Base-by-base conservation (phyloP, 2,113 vertebrate species). In the Clinocottus analis region DNA sequence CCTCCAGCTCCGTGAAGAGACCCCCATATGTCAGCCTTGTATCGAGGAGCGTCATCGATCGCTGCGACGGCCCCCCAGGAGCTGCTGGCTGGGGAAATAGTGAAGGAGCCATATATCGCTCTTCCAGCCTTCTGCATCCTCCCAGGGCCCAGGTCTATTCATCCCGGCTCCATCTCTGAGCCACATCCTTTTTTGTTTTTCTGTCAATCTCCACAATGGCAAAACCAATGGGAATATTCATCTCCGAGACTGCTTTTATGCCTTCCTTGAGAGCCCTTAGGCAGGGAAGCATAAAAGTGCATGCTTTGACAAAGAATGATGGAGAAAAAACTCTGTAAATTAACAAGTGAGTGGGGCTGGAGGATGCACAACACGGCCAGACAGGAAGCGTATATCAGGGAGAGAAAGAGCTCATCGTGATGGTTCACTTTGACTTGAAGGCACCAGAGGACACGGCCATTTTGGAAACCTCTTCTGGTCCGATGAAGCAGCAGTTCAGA, bases 21-120 rank as follows among this genome's bases (percentile, higher is more conserved):
- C 25, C 27, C 69, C 79, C 66, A 82, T 90, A 78, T 86, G 80
- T 91, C 74, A 87, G 47, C 61, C 65, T 72, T 61, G 63, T 60
- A 83, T 77, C n/a, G 39, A 78, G 60, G 75, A 89, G 56, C 29
- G 7, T 63, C 68, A 91, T 91, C n/a, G 72, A 89, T 89, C 83
- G 73, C 53, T 29, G 56, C 17, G 60, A 89, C 31, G 75, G 17
- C 77, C 82, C 77, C 72, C 61, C 3, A 47, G 64, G 81, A 85
- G 72, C 77, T 53, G 75, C 79, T 66, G 53, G 59, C 39, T 71
- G 88, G 82, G 85, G 61, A 78, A 86, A 90, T 83, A 72, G 74
- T 4, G 6, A 59, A 68, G 68, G 29, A 71, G 66, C 66, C 64
- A 85, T 75, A 83, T 74, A 75, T 79, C 16, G 2, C 56, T 83